Conservation (phyloP, 1,140 invertebrate genomes). For the Neocloeon triangulifer region DNA sequence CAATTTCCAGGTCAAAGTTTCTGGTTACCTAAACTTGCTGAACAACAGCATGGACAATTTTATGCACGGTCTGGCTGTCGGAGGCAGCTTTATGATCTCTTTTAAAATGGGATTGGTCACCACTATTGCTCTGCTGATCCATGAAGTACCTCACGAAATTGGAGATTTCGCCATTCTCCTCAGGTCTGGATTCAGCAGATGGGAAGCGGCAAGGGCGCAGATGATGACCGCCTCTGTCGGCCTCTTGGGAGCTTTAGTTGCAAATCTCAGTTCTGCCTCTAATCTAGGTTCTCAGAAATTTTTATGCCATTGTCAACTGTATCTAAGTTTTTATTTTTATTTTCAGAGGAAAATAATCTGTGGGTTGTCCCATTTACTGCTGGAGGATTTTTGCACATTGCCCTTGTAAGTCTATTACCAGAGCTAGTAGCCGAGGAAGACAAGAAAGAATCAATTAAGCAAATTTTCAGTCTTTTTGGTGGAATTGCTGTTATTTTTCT, state of each 20-base stretch:
- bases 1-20: slow-evolving; percentile 45
- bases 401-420: slow-evolving; percentile 77
- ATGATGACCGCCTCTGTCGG: slow-evolving; percentile 69
- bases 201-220: slow-evolving; percentile 85
- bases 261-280: too few relatives aligned
- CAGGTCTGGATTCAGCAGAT: slow-evolving; percentile 72
- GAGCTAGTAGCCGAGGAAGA: slow-evolving; percentile 66
- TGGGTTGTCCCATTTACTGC: slow-evolving; percentile 95
- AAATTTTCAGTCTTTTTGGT: slow-evolving; percentile 45
- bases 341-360: slow-evolving; percentile 55
- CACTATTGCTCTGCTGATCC: slow-evolving; percentile 83
- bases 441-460: slow-evolving; percentile 59
- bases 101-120: slow-evolving; percentile 71
- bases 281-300: too few relatives aligned
- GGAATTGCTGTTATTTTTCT: slow-evolving; percentile 64
- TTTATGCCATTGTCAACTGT: too few relatives aligned
- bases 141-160: slow-evolving; percentile 94
- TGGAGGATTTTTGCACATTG: slow-evolving; percentile 90
- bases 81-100: slow-evolving; percentile 81
- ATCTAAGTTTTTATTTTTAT: slow-evolving; percentile 6
- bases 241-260: slow-evolving; percentile 63
- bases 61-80: slow-evolving; percentile 86
- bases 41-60: slow-evolving; percentile 96
- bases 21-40: slow-evolving; percentile 82
- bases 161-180: slow-evolving; percentile 95